phyloP scores from a whole-genome alignment of 2,113 vertebrate species.

The Eubucco bourcierii region DNA sequence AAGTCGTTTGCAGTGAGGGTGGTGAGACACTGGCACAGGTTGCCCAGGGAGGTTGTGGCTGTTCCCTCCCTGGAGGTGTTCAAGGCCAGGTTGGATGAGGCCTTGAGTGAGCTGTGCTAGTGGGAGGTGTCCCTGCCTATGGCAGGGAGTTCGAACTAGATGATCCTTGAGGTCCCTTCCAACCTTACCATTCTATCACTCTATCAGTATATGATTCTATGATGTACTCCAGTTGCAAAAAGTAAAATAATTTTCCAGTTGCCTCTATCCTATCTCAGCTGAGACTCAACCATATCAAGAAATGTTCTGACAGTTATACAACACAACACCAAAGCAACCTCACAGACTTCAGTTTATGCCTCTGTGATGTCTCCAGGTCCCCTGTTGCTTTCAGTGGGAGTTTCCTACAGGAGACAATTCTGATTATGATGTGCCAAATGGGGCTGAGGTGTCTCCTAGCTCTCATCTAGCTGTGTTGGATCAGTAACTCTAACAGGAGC shows the following conservation, averaged over 20 bases:
- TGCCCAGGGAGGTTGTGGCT: too few relatives aligned
- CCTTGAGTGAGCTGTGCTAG: too few relatives aligned
- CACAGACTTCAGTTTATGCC: background rate
- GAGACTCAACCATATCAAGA: background rate
- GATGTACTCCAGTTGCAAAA: background rate
- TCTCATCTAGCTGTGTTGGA: background rate
- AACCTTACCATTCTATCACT: too few relatives aligned
- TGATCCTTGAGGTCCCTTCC: too few relatives aligned
- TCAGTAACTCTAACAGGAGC: background rate
- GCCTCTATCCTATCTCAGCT: background rate
- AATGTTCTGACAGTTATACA: background rate
- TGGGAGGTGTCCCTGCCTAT: too few relatives aligned
- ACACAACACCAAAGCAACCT: background rate
- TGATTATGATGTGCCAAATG: background rate
- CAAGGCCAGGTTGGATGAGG: too few relatives aligned
- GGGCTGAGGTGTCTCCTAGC: background rate
- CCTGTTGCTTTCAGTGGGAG: background rate
- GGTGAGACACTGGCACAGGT: too few relatives aligned
- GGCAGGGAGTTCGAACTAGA: too few relatives aligned
- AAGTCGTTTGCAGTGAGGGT: too few relatives aligned
- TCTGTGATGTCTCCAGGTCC: background rate
- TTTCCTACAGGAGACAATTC: background rate
- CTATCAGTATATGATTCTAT: too few relatives aligned
- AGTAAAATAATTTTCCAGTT: background rate
- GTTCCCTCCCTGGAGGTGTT: too few relatives aligned